Evolutionary conservation across 2,113 vertebrate species (phyloP), one percentile per base, ranked within the genome.

Genomic region (Polypterus bichir): DNA sequence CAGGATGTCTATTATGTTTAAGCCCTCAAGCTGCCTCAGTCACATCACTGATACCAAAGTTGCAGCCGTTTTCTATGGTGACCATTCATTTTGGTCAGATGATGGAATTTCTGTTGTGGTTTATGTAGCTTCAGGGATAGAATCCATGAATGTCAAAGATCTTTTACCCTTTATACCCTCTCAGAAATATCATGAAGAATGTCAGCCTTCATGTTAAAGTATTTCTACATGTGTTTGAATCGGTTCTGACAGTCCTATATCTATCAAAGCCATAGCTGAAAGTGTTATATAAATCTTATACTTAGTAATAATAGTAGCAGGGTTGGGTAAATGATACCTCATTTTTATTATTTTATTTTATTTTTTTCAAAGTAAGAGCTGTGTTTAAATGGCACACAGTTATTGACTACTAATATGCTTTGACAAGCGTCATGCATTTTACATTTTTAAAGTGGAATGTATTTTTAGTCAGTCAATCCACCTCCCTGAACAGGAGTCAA

Each of bases 101-200:
- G 78, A 81, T 86, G 76, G 84, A 86, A 86, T 79, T 81, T 79
- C 76, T 79, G 57, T 5, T 72, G 71, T 78, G 73, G 62, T 52
- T 80, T 81, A 70, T 80, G 71, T 85, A 78, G 83, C 89, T 85
- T 64, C 79, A 69, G 81, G 82, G 84, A 70, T 77, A 78, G 78
- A 81, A 86, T 79, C 79, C 73, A 74, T 85, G 86, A 88, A 81
- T 86, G 83, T 85, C 85, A 82, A 75, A n/a, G 76, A 88, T 85
- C 81, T 79, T 80, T 89, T 87, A 79, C 76, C 73, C 74, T 63
- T 62, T 67, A 74, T 79, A 69, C 80, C 78, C 63, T 76, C 76
- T 69, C 72, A 57, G 72, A 83, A 83, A 82, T 58, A 68, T 80
- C 83, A 81, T 63, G 76, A 74, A 79, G 76, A 85, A 83, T 78